Base-by-base conservation (phyloP, 2,113 vertebrate species). In the Atherinomorus stipes region DNA sequence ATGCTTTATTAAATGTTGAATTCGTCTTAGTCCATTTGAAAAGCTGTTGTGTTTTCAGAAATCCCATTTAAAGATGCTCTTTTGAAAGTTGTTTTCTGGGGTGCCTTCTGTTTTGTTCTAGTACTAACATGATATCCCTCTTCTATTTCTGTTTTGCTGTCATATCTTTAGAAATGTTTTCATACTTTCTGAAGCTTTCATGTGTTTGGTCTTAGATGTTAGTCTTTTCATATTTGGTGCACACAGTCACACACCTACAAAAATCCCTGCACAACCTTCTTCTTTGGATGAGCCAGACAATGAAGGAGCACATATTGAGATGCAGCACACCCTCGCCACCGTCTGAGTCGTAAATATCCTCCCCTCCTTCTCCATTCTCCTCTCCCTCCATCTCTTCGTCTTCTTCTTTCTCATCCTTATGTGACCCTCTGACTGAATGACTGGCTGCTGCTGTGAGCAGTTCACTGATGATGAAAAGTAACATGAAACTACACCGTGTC, bases 291-390 rank as follows among this genome's bases (percentile, higher is more conserved):
- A 86, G 74, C 54, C 52, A 56, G 78, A 77, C 67, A 66, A 68
- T 80, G 75, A 85, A 88, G 53, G 75, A 76, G 1, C 74, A 81
- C 78, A 76, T 63, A 88, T 85, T 78, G 78, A 67, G 82, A 90
- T 91, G 83, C 85, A 82, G 84, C 81, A 81, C 89, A 74, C 31
- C 71, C 45, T 60, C 61, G 18, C 71, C 68, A 65, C 75, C 52
- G 80, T 87, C 88, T 85, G 63, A 78, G 77, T 77, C 78, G 74
- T 90, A 90, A 92, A 93, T 91, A 86, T 88, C 69, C 69, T 52
- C 60, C 50, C 0, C 40, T 64, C 85, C 18, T 9, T 78, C 58
- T 44, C 72, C 13, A 4, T 63, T 68, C n/a, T 72, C 28, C 50
- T 54, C 53, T 78, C 76, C 25, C 38, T 57, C 49, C 38, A 31